Evolutionary conservation across 2,797 vertebrate genomes (phyloP).

Genomic region (Thalassophryne amazonica): DNA sequence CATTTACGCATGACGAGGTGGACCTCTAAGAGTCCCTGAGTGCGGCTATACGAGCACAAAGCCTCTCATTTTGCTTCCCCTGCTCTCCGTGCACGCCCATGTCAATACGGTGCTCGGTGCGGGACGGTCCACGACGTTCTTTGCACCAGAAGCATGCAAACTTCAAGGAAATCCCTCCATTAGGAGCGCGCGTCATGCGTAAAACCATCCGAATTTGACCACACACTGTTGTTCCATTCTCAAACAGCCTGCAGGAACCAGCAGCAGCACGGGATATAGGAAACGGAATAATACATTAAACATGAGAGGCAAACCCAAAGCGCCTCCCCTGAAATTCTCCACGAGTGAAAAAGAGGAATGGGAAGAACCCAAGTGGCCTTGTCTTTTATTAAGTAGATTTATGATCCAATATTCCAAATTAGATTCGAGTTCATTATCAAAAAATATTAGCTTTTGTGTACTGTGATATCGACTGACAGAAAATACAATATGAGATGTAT

Average conservation of each 20-base stretch:
- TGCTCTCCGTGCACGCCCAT: constrained; percentile 45
- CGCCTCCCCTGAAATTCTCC: constrained; percentile 61
- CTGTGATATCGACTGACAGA: neutral
- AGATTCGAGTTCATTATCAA: neutral
- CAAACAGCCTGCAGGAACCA: constrained; percentile 31
- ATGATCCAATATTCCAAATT: neutral
- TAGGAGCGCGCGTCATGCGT: constrained; percentile 2
- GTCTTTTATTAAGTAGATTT: neutral
- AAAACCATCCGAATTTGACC: constrained; percentile 14
- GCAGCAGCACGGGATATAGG: constrained; percentile 44
- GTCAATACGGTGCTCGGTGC: constrained; percentile 39
- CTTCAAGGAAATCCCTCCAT: constrained; percentile 12
- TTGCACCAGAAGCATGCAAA: constrained; percentile 17
- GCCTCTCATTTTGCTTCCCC: constrained; percentile 17
- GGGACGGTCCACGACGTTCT: constrained; percentile 25
- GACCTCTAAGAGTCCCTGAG: constrained; percentile 7
- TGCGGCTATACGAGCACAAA: constrained; percentile 2
- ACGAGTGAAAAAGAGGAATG: constrained; percentile 27
- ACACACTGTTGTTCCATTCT: neutral
- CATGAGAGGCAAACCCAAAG: constrained; percentile 69
- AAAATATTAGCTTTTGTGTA: neutral
- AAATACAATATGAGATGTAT: neutral
- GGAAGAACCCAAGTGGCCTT: constrained; percentile 34
- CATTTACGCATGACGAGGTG: constrained; percentile 35
- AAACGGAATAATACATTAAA: constrained; percentile 58